Evolutionary conservation across 2,113 vertebrate genomes (phyloP).

Genomic region (Poeciliopsis retropinna): DNA sequence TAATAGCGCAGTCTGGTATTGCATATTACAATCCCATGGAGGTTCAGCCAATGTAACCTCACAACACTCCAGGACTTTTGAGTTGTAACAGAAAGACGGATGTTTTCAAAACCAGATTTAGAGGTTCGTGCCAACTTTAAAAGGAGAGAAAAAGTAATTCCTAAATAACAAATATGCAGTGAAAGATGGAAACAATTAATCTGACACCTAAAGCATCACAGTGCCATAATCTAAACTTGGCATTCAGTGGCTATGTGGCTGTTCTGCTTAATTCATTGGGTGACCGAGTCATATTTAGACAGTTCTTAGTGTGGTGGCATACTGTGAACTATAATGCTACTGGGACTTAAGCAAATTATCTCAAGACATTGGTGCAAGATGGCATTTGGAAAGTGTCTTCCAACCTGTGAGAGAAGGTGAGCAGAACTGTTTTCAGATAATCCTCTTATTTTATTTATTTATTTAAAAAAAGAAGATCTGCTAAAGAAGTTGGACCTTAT

Average conservation of each 20-base stretch:
- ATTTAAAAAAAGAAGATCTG: background rate
- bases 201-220: too few species aligned
- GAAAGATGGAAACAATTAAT: too few species aligned
- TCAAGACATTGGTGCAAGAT: background rate
- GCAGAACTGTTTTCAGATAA: background rate
- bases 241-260: background rate
- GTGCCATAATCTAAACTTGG: too few species aligned
- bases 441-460: background rate
- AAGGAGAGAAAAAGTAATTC: too few species aligned
- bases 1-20: too few species aligned
- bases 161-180: too few species aligned
- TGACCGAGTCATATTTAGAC: background rate
- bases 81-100: too few species aligned
- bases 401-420: background rate
- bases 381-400: background rate
- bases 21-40: background rate
- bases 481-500: conserved; percentile 1
- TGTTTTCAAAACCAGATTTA: too few species aligned
- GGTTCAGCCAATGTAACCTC: too few species aligned
- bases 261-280: background rate
- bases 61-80: too few species aligned
- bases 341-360: conserved; percentile 31
- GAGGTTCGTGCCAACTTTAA: too few species aligned
- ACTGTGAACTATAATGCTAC: background rate
- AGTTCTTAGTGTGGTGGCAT: background rate